Percentiles rank a stretch among this genome's conserved stretches.
Evolutionary conservation across 2,888 invertebrate species (phyloP).

Genomic region (Amblyjoppa proteus): DNA sequence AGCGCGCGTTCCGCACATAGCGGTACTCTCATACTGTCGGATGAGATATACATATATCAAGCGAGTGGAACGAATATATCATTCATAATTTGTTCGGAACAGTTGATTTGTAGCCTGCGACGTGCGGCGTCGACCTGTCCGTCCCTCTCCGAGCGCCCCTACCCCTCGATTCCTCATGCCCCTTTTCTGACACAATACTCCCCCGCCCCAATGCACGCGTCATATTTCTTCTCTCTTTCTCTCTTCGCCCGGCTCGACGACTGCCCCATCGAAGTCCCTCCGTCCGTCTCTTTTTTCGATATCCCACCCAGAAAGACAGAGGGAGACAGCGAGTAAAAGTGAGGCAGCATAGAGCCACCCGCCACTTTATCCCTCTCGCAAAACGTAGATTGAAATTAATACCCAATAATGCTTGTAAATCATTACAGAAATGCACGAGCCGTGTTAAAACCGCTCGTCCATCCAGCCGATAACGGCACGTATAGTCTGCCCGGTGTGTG

Average conservation of each 20-base stretch:
- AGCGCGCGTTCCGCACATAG: slow-evolving; percentile 61
- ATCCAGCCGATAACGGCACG: slow-evolving; percentile 67
- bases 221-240: slow-evolving; percentile 60
- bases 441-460: slow-evolving; percentile 78
- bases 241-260: slow-evolving; percentile 55
- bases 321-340: slow-evolving; percentile 52
- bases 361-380: slow-evolving; percentile 76
- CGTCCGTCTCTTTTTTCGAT: slow-evolving; percentile 76
- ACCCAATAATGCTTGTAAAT: slow-evolving; percentile 85
- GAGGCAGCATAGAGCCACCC: slow-evolving; percentile 56
- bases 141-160: slow-evolving; percentile 65
- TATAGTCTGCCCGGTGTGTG: background rate
- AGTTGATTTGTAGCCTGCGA: slow-evolving; percentile 84
- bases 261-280: slow-evolving; percentile 53
- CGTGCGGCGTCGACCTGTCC: slow-evolving; percentile 82
- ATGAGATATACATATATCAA: slow-evolving; percentile 82
- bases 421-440: slow-evolving; percentile 81
- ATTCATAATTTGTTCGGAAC: slow-evolving; percentile 85
- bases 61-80: slow-evolving; percentile 83
- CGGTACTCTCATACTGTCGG: slow-evolving; percentile 62
- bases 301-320: slow-evolving; percentile 67
- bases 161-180: slow-evolving; percentile 54
- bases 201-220: slow-evolving; percentile 25
- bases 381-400: slow-evolving; percentile 84
- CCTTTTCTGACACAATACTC: slow-evolving; percentile 39